Evolutionary conservation across 2,888 invertebrate species (phyloP), one percentile per base, ranked within the genome.

Genomic region (Periphyllus acericola): DNA sequence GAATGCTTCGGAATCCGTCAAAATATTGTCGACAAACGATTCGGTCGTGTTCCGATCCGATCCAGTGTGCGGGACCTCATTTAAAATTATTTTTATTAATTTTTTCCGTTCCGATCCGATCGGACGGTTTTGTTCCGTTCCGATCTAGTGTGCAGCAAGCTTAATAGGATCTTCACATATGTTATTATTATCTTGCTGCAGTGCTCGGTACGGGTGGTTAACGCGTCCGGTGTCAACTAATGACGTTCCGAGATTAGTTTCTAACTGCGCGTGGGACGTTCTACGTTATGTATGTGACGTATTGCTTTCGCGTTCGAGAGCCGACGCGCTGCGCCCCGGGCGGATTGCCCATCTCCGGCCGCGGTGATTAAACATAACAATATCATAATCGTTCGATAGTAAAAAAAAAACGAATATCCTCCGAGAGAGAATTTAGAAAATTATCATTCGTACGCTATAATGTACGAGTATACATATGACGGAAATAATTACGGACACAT

Each of bases 401-500:
- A 14, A 79, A 79, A 80, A 52, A 8, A 80, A 25, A 46, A 14
- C 19, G 11, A 40, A 21, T 0, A 3, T 6, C 0, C 68, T n/a
- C 81, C 29, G 71, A 71, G 71, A 46, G 81, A 82, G 71, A 71
- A 82, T 71, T 71, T 82, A 46, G 34, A 82, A 52, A 82, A 82
- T 32, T 25, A 25, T 14, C 29, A 14, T 21, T 34, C 66, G n/a
- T 36, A 40, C 34, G 29, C 34, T 14, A 34, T 25, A 78, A 40
- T 11, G 9, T n/a, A 40, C 9, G 11, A 21, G 29, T 32, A 5
- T 14, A 14, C 19, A 40, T 29, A 68, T 29, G 66, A 29, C 11
- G 19, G 29, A 25, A 36, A 60, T 81, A 66, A 71, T 71, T 71
- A 80, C n/a, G 34, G 6, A 66, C 36, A 25, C 68, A 29, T 32